Conservation (phyloP, 2,888 invertebrate genomes). For the Thereva unica region DNA sequence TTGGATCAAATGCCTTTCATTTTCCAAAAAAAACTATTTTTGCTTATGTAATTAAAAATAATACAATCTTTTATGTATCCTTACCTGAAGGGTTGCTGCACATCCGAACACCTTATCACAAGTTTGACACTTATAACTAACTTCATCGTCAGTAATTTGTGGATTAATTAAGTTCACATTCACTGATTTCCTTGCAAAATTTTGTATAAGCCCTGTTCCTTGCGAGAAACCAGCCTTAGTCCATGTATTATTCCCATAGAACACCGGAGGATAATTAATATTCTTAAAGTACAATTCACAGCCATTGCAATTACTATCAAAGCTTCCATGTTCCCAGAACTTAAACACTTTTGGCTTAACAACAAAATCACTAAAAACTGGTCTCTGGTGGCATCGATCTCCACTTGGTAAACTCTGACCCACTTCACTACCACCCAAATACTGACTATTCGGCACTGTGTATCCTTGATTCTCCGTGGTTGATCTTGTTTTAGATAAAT, state of each 20-base stretch:
- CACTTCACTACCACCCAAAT: not conserved
- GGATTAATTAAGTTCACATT: constrained; percentile 35
- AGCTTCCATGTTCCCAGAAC: constrained; percentile 32
- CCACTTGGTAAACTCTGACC: not conserved
- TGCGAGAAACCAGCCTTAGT: constrained; percentile 39
- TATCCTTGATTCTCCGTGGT: not conserved
- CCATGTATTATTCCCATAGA: constrained; percentile 37
- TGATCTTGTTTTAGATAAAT: constrained; percentile 51
- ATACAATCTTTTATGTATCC: constrained; percentile 31
- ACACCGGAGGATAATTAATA: constrained; percentile 40
- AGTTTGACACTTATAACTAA: constrained; percentile 55
- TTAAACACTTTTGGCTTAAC: constrained; percentile 40
- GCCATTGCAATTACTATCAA: constrained; percentile 40
- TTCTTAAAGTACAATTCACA: constrained; percentile 45
- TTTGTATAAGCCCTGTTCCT: constrained; percentile 43
- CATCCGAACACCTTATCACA: constrained; percentile 58
- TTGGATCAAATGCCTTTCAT: too few relatives aligned
- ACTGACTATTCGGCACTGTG: not conserved
- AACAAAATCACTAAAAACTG: constrained; percentile 24
- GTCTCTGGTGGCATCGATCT: too few relatives aligned
- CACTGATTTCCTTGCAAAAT: constrained; percentile 43
- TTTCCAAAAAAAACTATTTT: too few relatives aligned
- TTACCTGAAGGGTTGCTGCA: constrained; percentile 56
- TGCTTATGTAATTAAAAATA: too few relatives aligned
- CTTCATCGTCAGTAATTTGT: constrained; percentile 48